Conservation (phyloP, 1,140 invertebrate species). For the Hypothenemus hampei region DNA sequence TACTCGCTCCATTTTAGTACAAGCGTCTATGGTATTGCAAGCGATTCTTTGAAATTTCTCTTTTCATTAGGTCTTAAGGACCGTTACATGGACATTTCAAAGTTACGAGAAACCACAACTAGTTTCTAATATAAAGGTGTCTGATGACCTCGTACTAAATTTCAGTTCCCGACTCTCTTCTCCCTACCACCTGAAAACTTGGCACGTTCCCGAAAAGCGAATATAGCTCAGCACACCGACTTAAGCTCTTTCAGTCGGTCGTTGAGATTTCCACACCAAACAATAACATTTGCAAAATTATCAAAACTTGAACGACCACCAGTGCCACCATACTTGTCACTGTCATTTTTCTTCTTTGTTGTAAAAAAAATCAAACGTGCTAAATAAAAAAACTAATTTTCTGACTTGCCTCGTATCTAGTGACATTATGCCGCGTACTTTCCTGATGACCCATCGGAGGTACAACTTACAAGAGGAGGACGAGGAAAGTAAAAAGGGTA, state of each 20-base stretch:
- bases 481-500: conserved; percentile 31
- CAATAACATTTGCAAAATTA: neutral
- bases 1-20: no score
- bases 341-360: neutral
- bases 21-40: no score
- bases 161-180: conserved; percentile 3
- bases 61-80: no score
- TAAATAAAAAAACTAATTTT: neutral
- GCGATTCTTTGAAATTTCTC: no score
- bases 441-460: conserved; percentile 50
- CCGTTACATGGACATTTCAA: no score
- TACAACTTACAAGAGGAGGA: conserved; percentile 45
- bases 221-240: conserved; percentile 42
- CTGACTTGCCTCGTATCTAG: no score
- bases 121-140: neutral
- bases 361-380: neutral
- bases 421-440: conserved; percentile 49
- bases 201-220: conserved; percentile 45
- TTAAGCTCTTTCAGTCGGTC: conserved; percentile 22
- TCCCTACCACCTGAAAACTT: conserved; percentile 42
- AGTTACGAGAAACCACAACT: neutral
- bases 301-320: conserved; percentile 3
- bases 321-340: neutral
- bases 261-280: conserved; percentile 23
- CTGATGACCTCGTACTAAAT: neutral